Evolutionary conservation across 2,797 vertebrate genomes (phyloP).

Genomic region (Rhyacichthys aspro): DNA sequence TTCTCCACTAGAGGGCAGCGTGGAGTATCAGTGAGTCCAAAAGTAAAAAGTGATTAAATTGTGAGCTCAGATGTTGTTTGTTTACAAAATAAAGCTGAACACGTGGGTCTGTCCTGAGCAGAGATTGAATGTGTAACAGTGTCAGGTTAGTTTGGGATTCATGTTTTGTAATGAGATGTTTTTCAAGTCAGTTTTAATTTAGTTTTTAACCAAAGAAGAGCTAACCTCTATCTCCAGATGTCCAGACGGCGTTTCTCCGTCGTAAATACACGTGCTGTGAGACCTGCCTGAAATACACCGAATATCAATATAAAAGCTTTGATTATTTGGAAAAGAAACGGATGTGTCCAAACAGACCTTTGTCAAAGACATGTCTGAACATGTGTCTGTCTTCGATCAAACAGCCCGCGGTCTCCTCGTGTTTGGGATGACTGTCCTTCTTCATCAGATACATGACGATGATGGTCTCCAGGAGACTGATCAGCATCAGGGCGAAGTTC

Average conservation of each 20-base stretch:
- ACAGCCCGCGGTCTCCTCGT: neutral
- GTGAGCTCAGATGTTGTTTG: too few relatives aligned
- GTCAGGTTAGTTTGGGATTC: too few relatives aligned
- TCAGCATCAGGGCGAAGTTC: slow-evolving; percentile 68
- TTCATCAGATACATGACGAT: slow-evolving; percentile 62
- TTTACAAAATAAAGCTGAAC: too few relatives aligned
- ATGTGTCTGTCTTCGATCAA: neutral
- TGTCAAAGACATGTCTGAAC: neutral
- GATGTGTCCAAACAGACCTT: neutral
- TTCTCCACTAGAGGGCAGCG: too few relatives aligned
- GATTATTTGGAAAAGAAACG: too few relatives aligned
- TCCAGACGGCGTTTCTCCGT: neutral
- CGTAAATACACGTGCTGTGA: neutral
- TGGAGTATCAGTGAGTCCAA: too few relatives aligned
- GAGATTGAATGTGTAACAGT: too few relatives aligned
- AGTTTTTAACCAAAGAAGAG: too few relatives aligned
- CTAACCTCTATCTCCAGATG: slow-evolving; percentile 28
- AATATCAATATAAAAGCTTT: neutral
- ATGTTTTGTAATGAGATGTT: too few relatives aligned
- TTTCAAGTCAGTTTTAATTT: too few relatives aligned
- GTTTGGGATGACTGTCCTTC: slow-evolving; percentile 23
- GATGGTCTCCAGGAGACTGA: slow-evolving; percentile 67
- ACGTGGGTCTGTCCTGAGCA: too few relatives aligned
- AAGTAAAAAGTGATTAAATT: too few relatives aligned
- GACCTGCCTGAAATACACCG: neutral